Base-by-base conservation (phyloP, 2,888 invertebrate species). In the Stegana nigrithorax region DNA sequence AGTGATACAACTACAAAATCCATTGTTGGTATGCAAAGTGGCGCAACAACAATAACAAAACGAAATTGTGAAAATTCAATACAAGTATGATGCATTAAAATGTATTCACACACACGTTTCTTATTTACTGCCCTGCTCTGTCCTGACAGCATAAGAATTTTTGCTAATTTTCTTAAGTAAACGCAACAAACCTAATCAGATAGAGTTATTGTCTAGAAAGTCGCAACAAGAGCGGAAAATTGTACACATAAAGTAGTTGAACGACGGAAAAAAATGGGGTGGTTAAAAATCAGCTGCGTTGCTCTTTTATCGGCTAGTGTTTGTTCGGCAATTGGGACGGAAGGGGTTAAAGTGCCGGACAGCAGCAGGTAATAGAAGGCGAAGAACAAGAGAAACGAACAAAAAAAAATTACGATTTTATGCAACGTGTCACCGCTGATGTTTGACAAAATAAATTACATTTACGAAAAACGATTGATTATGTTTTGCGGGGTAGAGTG, bases 371-470 rank as follows among this genome's bases (percentile, higher is more conserved):
- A 21, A 27, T 17, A 55, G 55, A 12, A 21, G 55, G 36, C 19
- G 23, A 29, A 6, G 7, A n/a, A 36, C 26, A 5, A 21, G 55
- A 32, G 21, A n/a, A n/a, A n/a, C n/a, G n/a, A n/a, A n/a, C n/a
- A n/a, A n/a, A n/a, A n/a, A n/a, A n/a, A n/a, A 65, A 68, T 67
- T 68, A 73, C 62, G 67, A 78, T 67, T 79, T 73, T 67, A 75
- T 81, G 83, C 81, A 78, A 83, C 83, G 83, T 81, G 81, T 79
- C 79, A 78, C 39, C 12, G 59, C 42, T 51, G 60, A 62, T 63
- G 60, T n/a, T 50, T 74, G 76, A 74, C 76, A 79, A 77, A 66
- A 65, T 73, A 67, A 75, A 69, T 73, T 67, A 66, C 59, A 55
- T 60, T 61, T 73, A 29, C 60, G 64, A 47, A 51, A 32, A 19